Conservation (phyloP, 2,113 vertebrate species). For the Sminthopsis crassicaudata region DNA sequence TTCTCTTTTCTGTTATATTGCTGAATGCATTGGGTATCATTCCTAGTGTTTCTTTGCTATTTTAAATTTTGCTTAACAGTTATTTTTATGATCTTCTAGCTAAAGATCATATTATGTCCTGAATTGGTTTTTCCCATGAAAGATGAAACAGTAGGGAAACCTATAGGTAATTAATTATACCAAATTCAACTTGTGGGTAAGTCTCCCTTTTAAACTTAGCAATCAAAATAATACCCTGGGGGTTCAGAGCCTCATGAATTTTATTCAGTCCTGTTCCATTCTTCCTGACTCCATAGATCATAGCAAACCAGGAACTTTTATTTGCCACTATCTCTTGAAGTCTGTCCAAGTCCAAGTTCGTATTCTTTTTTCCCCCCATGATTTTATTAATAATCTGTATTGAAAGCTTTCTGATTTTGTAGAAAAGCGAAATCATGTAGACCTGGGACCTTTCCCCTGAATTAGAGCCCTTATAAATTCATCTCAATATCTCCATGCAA, state of each 20-base stretch:
- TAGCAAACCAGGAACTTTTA: too few species aligned
- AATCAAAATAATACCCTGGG: neutral
- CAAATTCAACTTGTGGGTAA: neutral
- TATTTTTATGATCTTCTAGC: neutral
- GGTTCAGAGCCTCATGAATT: neutral
- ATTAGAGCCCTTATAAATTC: too few species aligned
- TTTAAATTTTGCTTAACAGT: neutral
- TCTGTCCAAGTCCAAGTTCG: too few species aligned
- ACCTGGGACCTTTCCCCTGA: too few species aligned
- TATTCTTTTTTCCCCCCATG: neutral
- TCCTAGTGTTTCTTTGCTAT: neutral
- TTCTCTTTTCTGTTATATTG: neutral
- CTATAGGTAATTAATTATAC: neutral
- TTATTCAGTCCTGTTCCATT: too few species aligned
- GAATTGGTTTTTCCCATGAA: neutral
- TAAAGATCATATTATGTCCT: neutral
- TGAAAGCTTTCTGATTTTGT: too few species aligned
- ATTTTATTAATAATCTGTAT: too few species aligned
- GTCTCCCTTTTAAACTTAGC: neutral
- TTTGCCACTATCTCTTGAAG: too few species aligned
- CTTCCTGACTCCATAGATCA: too few species aligned
- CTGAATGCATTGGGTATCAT: neutral
- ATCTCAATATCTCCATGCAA: too few species aligned
- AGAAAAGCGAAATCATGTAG: too few species aligned
- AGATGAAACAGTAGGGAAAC: neutral